These are phyloP conservation scores for Heliocidaris tuberculata DNA, from an alignment of 35 echinoderm and acorn worm species.

Conservation along the genomic window DNA sequence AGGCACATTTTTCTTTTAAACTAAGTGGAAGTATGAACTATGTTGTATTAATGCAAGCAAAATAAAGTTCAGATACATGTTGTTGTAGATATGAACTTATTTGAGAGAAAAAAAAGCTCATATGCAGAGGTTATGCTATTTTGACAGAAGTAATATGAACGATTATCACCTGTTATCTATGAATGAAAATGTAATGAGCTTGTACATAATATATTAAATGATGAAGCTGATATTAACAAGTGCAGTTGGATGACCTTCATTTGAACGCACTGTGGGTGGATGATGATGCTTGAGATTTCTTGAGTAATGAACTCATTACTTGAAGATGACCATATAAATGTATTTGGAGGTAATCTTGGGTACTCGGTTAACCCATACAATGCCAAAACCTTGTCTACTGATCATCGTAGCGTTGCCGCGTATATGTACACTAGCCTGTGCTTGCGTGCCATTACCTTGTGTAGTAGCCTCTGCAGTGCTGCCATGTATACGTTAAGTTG, in stretches of 20 bases:
- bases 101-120: neutral
- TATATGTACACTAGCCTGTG: no score
- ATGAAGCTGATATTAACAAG: neutral
- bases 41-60: neutral
- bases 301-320: no score
- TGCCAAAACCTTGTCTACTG: no score
- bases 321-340: no score
- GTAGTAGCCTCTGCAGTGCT: no score
- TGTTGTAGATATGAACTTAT: neutral
- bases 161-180: neutral
- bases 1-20: neutral
- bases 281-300: no score
- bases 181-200: neutral
- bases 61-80: neutral
- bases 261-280: neutral
- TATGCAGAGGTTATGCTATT: neutral
- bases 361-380: no score
- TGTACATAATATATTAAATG: slow-evolving; percentile 12
- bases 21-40: neutral
- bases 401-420: no score
- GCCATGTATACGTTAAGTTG: no score
- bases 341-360: no score
- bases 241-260: neutral
- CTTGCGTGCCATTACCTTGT: no score
- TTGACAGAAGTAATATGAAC: neutral